phyloP scores from a whole-genome alignment of 1,140 invertebrate species.

The Nylanderia fulva region DNA sequence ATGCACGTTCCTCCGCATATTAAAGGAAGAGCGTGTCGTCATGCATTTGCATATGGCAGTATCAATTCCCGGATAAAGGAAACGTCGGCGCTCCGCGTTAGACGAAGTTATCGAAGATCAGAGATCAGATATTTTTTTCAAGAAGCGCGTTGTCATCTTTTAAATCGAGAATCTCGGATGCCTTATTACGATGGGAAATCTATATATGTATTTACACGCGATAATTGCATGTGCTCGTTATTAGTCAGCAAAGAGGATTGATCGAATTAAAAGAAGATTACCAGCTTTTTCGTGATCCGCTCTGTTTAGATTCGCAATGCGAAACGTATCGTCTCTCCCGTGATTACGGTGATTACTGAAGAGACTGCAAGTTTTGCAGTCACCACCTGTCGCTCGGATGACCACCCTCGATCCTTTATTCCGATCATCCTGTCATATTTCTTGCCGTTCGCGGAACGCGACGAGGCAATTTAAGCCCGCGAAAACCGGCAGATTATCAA shows the following conservation, averaged over 20 bases:
- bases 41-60: conserved; percentile 17
- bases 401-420: conserved; percentile 77
- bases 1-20: neutral
- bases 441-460: conserved; percentile 71
- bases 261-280: neutral
- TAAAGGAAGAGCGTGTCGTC: neutral
- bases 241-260: conserved; percentile 21
- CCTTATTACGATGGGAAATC: neutral
- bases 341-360: no score
- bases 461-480: conserved; percentile 76
- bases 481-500: conserved; percentile 42
- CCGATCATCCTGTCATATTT: conserved; percentile 80
- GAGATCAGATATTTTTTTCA: neutral
- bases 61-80: conserved; percentile 17
- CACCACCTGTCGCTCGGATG: conserved; percentile 76
- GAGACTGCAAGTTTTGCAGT: conserved; percentile 73
- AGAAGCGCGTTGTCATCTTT: neutral
- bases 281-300: neutral
- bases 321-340: conserved; percentile 59
- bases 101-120: neutral
- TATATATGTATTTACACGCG: neutral
- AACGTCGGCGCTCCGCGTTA: neutral
- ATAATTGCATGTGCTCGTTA: conserved; percentile 2
- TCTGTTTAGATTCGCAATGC: neutral
- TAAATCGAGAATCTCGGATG: neutral